These are phyloP conservation scores for Epiblema foenella DNA, from an alignment of 2,888 invertebrate species.

Conservation along the genomic window DNA sequence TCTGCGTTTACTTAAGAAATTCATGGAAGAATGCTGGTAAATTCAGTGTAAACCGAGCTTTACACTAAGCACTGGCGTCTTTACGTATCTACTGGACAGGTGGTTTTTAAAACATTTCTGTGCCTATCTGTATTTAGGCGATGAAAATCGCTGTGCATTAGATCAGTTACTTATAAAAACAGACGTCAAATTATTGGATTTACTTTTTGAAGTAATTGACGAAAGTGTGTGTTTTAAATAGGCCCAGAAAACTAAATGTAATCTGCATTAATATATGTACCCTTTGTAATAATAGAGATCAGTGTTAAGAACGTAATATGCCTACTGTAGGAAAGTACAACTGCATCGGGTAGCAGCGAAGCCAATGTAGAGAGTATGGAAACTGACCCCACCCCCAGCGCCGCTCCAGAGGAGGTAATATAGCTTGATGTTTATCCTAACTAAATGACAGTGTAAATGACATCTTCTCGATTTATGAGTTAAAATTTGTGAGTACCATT, in stretches of 20 bases:
- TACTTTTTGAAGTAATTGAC: neutral
- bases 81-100: neutral
- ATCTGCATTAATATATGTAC: neutral
- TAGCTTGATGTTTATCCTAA: slow-evolving; percentile 8
- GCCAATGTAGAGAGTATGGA: slow-evolving; percentile 58
- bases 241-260: neutral
- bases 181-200: neutral
- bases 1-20: too few relatives aligned
- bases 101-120: neutral
- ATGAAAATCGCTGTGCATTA: neutral
- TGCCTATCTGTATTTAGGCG: neutral
- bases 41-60: too few relatives aligned
- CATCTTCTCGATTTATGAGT: too few relatives aligned
- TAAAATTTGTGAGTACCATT: too few relatives aligned
- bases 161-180: neutral
- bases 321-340: slow-evolving; percentile 63
- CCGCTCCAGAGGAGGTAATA: slow-evolving; percentile 61
- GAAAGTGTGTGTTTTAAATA: neutral
- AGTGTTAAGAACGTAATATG: slow-evolving; percentile 59
- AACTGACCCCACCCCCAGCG: slow-evolving; percentile 52
- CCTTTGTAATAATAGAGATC: neutral
- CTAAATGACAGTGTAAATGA: too few relatives aligned
- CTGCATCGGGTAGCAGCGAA: slow-evolving; percentile 57
- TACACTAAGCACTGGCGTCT: too few relatives aligned
- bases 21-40: too few relatives aligned